Conservation (phyloP, 2,888 invertebrate species). For the Aplocera efformata region DNA sequence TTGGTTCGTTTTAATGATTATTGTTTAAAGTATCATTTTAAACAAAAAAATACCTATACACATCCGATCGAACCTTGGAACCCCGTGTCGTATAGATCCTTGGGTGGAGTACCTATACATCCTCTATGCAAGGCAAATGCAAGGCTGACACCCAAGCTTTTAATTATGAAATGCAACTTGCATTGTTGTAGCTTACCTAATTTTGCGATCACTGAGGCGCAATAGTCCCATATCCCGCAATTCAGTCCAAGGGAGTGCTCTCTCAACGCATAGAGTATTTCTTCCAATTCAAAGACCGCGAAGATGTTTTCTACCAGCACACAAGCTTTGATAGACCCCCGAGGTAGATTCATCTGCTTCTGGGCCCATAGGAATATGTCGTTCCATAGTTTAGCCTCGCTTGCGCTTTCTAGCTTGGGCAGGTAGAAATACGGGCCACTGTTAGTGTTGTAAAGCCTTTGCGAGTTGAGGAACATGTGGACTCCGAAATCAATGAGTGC, state of each 20-base stretch:
- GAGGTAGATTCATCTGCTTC: constrained; percentile 73
- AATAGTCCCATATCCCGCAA: constrained; percentile 88
- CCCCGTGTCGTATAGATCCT: no score
- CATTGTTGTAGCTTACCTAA: constrained; percentile 82
- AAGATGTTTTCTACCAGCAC: constrained; percentile 86
- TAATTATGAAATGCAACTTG: no score
- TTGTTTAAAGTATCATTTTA: no score
- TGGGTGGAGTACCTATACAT: no score
- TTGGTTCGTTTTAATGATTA: no score
- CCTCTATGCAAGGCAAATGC: no score
- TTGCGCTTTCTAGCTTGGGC: constrained; percentile 84
- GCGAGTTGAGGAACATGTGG: constrained; percentile 83
- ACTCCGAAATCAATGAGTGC: constrained; percentile 86
- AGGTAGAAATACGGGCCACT: constrained; percentile 86
- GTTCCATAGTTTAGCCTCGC: constrained; percentile 85
- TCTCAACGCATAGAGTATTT: constrained; percentile 83
- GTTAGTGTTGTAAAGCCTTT: constrained; percentile 70
- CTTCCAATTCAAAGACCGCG: constrained; percentile 84
- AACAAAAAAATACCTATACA: no score
- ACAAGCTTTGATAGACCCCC: constrained; percentile 84
- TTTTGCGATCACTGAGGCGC: constrained; percentile 83
- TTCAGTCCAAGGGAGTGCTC: constrained; percentile 86
- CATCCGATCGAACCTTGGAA: no score
- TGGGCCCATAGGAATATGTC: constrained; percentile 84
- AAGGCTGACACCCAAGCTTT: no score